Base-by-base conservation (phyloP, 2,113 vertebrate species). In the Forbesichthys agassizii region DNA sequence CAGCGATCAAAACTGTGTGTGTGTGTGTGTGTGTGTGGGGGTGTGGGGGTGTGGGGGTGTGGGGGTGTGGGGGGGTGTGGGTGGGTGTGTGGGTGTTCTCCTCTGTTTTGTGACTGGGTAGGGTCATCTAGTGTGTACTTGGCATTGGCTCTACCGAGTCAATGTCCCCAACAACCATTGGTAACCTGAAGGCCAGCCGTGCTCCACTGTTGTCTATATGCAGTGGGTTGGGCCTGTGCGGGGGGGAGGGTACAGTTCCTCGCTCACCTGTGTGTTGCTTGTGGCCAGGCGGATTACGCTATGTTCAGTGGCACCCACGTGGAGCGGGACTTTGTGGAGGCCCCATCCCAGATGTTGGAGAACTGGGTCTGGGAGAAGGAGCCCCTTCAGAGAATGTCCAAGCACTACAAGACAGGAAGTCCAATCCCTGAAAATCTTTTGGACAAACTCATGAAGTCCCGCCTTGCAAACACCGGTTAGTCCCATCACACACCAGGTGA, bases 281-380 rank as follows among this genome's bases (percentile, higher is more conserved):
- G 14, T 47, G 11, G 48, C 1, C 83, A 99, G 98, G 94, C 96
- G 0, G 95, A 98, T 77, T 99, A 97, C 3, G 96, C 95, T 83
- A 98, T 98, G 96, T 99, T 98, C 90, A 98, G 96, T 0, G 98
- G 98, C 61, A 99, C 98, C 0, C 95, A 97, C 0, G 98, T 99
- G 88, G 98, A 99, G 89, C 72, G 96, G 6, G 97, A 99, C 80
- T 99, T 99, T 0, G 98, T 99, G 61, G 98, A 99, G 85, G 97
- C 98, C 0, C 98, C 97, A 0, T 99, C 98, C 0, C 98, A 99
- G 93, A 99, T 99, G 98, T 58, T 99, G 92, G 98, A 99, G 90
- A 99, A 99, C 88, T 99, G 98, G 98, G 98, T 98, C 20, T 99
- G 97, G 98, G 97, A 99, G 89, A 92, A 90, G 81, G 96, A 96